Base-by-base conservation (phyloP, 2,888 invertebrate genomes). In the Drosophila helvetica region DNA sequence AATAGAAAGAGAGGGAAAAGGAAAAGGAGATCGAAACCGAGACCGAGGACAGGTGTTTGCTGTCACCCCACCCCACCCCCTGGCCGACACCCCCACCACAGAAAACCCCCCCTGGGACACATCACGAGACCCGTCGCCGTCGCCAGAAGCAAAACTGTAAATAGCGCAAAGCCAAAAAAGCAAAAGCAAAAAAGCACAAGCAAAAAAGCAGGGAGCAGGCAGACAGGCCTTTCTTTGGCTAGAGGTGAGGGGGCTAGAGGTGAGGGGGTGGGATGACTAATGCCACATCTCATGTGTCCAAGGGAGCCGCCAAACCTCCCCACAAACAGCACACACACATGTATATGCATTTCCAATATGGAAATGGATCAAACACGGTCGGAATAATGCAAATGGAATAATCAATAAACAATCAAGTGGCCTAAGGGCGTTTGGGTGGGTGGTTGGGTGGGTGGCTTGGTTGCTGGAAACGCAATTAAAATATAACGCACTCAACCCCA, bases 371-470 rank as follows among this genome's bases (percentile, higher is more conserved):
- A 54, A 51, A 53, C 61, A 62, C 19, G 10, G 7, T 19, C 38
- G 72, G 53, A 71, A 53, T 42, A 53, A 61, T 53, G 69, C 57
- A 71, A 52, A 47, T 72, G 42, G n/a, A 54, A 60, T 57, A 71
- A 71, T 71, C 71, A 57, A 71, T 71, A 72, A 63, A 43, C 73
- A 72, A 63, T 71, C 73, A 72, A 53, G 27, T 33, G 52, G 55
- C 22, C 22, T 18, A 45, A 52, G 64, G 15, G 45, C 38, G 46
- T 19, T 15, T 10, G 17, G 25, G 10, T 10, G 25, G 12, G 43
- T 42, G 51, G 3, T 1, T 25, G 25, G 30, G 7, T 18, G 5
- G 10, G 19, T 18, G 52, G 22, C 6, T 22, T 12, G 51, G 22
- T 12, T 22, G 25, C 17, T 1, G 22, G n/a, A 56, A n/a, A 5